Base-by-base conservation (phyloP, 2,113 vertebrate species). In the Ursus arctos region DNA sequence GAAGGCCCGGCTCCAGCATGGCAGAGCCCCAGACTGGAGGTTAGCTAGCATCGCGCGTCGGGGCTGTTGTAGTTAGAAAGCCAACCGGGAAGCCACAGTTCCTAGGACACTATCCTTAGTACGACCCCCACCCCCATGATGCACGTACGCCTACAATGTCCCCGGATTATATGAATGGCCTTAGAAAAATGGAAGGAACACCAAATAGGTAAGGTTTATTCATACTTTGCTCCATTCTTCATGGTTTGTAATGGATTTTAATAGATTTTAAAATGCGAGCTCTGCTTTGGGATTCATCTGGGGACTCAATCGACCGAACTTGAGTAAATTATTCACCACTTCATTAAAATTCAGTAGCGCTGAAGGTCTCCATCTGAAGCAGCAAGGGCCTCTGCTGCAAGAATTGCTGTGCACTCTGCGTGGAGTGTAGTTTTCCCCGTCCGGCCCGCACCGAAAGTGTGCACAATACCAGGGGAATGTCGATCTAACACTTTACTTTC, bases 281-380 rank as follows among this genome's bases (percentile, higher is more conserved):
- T 91, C 91, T 96, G 53, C 87, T 92, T 51, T 69, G 49, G 0
- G 0, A 47, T 88, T 87, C 83, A 88, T 82, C 80, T 31, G 71
- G 53, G n/a, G 40, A 26, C 21, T 98, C 87, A 89, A 14, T 95
- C 92, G 93, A 71, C 55, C 80, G 59, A 97, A 82, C 87, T 82
- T 98, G n/a, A 49, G n/a, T 97, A 79, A 95, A 96, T 97, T 97
- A 96, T 98, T 97, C 11, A 92, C 77, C 87, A 57, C 26, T 40
- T 93, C 81, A 85, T 98, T 98, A 97, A 92, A 97, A 85, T 95
- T 96, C 65, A 92, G 22, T 74, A 51, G 65, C 65, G 28, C 47
- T 88, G 80, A 97, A 96, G 82, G 88, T 97, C 96, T 63, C 80
- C 59, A 4, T 92, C 0, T 0, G 43, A 57, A 96, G 28, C 49